phyloP scores from a whole-genome alignment of 1,140 invertebrate species.

The Cydia fagiglandana region DNA sequence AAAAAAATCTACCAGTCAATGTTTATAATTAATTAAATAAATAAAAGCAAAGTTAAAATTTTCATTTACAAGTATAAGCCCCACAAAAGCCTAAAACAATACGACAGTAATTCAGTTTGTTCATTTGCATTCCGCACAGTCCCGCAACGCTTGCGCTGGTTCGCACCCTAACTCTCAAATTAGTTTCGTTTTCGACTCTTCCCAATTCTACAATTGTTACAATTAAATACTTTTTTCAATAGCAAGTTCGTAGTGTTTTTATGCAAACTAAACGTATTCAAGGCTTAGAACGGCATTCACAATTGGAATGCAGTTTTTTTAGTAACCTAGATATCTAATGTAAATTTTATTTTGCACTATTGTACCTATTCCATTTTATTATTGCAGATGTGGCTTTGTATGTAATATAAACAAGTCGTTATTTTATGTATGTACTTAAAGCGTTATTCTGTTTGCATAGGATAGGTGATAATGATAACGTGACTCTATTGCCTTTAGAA shows the following conservation, averaged over 20 bases:
- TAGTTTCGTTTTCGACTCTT: slow-evolving; percentile 19
- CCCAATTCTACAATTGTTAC: slow-evolving; percentile 23
- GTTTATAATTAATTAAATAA: not conserved
- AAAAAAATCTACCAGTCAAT: not conserved
- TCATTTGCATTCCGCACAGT: slow-evolving; percentile 25
- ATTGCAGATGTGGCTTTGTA: too few species aligned
- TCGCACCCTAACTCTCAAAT: slow-evolving; percentile 27
- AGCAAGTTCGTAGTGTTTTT: slow-evolving; percentile 16
- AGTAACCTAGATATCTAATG: not conserved
- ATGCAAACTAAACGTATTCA: slow-evolving; percentile 13
- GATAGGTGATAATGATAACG: too few species aligned
- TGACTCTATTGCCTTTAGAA: too few species aligned
- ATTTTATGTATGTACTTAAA: too few species aligned
- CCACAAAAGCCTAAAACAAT: slow-evolving; percentile 24
- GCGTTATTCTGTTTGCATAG: too few species aligned
- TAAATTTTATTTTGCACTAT: not conserved
- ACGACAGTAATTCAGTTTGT: slow-evolving; percentile 29
- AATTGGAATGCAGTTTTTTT: not conserved
- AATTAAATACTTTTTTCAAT: slow-evolving; percentile 20
- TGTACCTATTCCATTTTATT: not conserved
- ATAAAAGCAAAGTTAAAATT: slow-evolving; percentile 12
- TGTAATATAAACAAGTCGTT: too few species aligned
- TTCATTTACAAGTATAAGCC: slow-evolving; percentile 24
- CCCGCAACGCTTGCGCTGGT: not conserved
- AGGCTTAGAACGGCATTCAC: not conserved